Conservation (phyloP, 1,140 invertebrate species). For the Drosophila mayri region DNA sequence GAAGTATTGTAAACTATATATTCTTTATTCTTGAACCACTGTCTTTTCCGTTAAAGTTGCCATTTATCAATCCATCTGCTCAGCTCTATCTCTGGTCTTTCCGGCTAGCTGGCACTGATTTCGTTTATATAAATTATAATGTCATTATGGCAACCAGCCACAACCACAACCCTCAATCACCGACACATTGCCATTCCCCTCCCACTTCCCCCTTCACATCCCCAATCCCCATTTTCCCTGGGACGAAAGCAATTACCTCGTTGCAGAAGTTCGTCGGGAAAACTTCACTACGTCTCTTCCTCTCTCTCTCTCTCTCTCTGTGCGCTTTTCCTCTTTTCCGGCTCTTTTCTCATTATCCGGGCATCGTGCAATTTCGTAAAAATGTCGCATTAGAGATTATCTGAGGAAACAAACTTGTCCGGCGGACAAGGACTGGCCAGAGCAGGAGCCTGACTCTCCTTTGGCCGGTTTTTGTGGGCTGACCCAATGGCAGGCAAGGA, state of each 20-base stretch:
- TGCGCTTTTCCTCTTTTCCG: slow-evolving; percentile 49
- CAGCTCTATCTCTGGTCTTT: slow-evolving; percentile 23
- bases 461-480: slow-evolving; percentile 52
- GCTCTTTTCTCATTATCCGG: slow-evolving; percentile 81
- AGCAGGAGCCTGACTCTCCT: slow-evolving; percentile 3
- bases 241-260: slow-evolving; percentile 63
- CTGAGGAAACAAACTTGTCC: slow-evolving; percentile 80
- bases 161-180: slow-evolving; percentile 42
- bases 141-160: slow-evolving; percentile 83
- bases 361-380: slow-evolving; percentile 82
- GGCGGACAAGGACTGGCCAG: slow-evolving; percentile 31
- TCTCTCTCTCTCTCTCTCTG: slow-evolving; percentile 12
- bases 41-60: slow-evolving; percentile 43
- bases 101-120: slow-evolving; percentile 65
- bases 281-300: slow-evolving; percentile 42
- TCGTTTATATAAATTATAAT: slow-evolving; percentile 85
- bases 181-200: slow-evolving; percentile 2
- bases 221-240: slow-evolving; percentile 26
- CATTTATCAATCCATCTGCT: slow-evolving; percentile 74
- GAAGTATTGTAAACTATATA: background rate
- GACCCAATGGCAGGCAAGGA: slow-evolving; percentile 76
- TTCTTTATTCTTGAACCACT: slow-evolving; percentile 23
- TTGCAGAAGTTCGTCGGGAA: slow-evolving; percentile 50
- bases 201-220: background rate
- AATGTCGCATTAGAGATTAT: slow-evolving; percentile 84